These are phyloP conservation scores for Lytechinus variegatus DNA, from an alignment of 35 echinoderm and acorn worm species.

Conservation along the genomic window DNA sequence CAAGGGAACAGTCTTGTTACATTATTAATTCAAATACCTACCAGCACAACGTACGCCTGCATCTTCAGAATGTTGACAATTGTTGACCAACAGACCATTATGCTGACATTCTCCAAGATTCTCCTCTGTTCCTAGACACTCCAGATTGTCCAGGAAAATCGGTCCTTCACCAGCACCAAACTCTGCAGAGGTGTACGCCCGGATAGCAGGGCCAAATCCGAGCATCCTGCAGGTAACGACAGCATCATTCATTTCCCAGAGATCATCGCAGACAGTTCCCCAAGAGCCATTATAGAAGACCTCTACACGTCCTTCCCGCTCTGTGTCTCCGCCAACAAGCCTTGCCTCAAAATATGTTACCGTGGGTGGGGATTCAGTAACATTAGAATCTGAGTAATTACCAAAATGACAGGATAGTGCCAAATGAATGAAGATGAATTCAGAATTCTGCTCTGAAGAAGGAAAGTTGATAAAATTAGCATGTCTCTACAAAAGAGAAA, in stretches of 20 bases:
- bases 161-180: not conserved
- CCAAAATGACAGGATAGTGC: not conserved
- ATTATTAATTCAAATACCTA: not conserved
- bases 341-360: not conserved
- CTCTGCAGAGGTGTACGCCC: not conserved
- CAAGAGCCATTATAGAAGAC: not conserved
- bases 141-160: not conserved
- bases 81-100: not conserved
- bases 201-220: not conserved
- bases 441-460: too few relatives aligned
- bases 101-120: not conserved
- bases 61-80: not conserved
- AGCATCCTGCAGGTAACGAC: not conserved
- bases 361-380: not conserved
- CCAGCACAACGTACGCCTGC: not conserved
- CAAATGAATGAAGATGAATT: not conserved
- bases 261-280: not conserved
- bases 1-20: too few relatives aligned
- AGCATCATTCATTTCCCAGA: not conserved
- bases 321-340: not conserved
- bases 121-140: not conserved
- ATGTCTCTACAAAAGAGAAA: too few relatives aligned
- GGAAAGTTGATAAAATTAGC: too few relatives aligned
- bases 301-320: not conserved
- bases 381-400: not conserved